Evolutionary conservation across 2,113 vertebrate genomes (phyloP).

Genomic region (Camarhynchus parvulus): DNA sequence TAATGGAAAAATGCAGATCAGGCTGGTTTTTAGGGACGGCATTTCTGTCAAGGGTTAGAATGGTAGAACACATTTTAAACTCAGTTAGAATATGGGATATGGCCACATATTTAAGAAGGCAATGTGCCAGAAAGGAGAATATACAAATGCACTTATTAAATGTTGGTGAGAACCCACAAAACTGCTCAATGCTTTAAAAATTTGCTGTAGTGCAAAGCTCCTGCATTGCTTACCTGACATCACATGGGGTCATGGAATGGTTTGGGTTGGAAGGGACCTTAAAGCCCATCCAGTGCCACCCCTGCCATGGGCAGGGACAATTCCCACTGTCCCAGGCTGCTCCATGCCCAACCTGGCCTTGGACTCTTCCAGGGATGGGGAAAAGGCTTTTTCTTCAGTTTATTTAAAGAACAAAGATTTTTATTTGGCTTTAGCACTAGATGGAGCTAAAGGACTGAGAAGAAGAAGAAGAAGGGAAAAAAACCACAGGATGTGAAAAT

Average conservation of each 20-base stretch:
- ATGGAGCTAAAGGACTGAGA: slow-evolving; percentile 36
- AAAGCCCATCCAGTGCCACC: background rate
- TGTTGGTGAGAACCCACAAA: too few species aligned
- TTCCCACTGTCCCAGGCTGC: background rate
- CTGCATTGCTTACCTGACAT: background rate
- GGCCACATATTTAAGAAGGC: background rate
- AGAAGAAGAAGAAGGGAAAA: background rate
- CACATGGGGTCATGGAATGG: too few species aligned
- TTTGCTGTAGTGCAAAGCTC: background rate
- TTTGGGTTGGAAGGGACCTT: background rate
- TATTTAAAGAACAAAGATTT: background rate
- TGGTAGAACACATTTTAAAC: background rate
- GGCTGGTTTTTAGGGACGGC: too few species aligned
- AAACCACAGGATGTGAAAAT: fast-evolving
- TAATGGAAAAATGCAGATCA: too few species aligned
- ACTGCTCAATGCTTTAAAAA: too few species aligned
- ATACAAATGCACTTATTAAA: background rate
- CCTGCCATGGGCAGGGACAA: background rate
- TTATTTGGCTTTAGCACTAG: slow-evolving; percentile 27
- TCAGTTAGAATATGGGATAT: background rate
- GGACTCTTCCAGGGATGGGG: background rate
- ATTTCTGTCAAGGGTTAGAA: too few species aligned
- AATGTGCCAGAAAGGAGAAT: background rate
- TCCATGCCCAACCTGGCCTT: background rate
- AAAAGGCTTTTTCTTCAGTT: background rate